Conservation (phyloP, 2,888 invertebrate species). For the Leucania comma region DNA sequence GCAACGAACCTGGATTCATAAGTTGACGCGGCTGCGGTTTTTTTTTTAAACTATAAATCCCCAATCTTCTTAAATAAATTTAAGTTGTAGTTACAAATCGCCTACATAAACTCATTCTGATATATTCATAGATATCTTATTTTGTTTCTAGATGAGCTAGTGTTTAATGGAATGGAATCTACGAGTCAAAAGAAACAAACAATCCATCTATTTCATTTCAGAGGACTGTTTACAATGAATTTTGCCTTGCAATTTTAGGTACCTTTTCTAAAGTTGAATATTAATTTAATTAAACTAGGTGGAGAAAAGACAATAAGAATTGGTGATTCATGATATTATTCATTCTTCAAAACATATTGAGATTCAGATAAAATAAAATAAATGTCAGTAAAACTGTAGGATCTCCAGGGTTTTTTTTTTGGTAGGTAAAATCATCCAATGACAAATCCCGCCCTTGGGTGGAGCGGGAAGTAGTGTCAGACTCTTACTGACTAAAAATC, state of each 20-base stretch:
- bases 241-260: background rate
- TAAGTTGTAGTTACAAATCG: conserved; percentile 20
- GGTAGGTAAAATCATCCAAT: too few species aligned
- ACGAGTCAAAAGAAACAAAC: background rate
- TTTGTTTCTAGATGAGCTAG: background rate
- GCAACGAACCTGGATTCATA: conserved; percentile 10
- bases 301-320: background rate
- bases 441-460: too few species aligned
- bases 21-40: too few species aligned
- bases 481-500: too few species aligned
- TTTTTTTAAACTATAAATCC: conserved; percentile 15
- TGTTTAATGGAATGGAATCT: background rate
- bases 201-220: background rate
- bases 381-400: too few species aligned
- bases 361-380: too few species aligned
- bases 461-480: too few species aligned
- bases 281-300: background rate
- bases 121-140: background rate
- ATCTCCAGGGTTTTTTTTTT: too few species aligned
- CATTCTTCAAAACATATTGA: background rate
- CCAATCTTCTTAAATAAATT: conserved; percentile 22
- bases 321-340: background rate
- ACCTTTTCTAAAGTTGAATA: background rate
- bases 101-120: conserved; percentile 3
- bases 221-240: background rate